Evolutionary conservation across 2,113 vertebrate species (phyloP), one percentile per base, ranked within the genome.

Genomic region (Ahaetulla prasina): DNA sequence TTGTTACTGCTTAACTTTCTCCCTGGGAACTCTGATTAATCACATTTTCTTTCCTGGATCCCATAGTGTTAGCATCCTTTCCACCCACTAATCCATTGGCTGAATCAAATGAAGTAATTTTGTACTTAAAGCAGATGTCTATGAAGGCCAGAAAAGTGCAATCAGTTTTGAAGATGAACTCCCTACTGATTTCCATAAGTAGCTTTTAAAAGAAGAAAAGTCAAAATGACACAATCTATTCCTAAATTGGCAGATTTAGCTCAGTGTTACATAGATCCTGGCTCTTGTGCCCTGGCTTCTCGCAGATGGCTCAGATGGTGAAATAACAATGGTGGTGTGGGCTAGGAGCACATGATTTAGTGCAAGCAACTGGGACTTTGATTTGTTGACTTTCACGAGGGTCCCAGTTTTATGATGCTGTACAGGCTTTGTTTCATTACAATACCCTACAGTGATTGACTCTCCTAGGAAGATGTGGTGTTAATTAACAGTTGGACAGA

Each of bases 1-100:
- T 89, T 27, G 92, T 45, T 89, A n/a, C 92, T 63, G 57, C 1
- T 89, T 86, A 93, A 94, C 86, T 30, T 85, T 85, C 92, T 92
- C 74, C 39, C 27, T 52, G 35, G 9, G 49, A 90, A 89, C 47
- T 23, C n/a, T 88, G 87, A 92, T 74, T 90, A 92, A 89, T 84
- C 18, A 49, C 3, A 93, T 94, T 92, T 55, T 92, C 5, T 47
- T 68, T 45, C 86, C 90, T 43, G 60, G 89, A 49, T 47, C 25
- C 23, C 22, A 16, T 2, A 43, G 5, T 20, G 2, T 8, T 86
- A 80, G 52, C 45, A 43, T 5, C 85, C 89, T 93, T 43, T 93
- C 3, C 57, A n/a, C 39, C 85, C 35, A 87, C 54, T 92, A 74
- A 90, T 84, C 50, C 88, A 23, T 0, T 3, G 0, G 0, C 60